Conservation (phyloP, 2,113 vertebrate genomes). For the Bambusicola thoracicus region DNA sequence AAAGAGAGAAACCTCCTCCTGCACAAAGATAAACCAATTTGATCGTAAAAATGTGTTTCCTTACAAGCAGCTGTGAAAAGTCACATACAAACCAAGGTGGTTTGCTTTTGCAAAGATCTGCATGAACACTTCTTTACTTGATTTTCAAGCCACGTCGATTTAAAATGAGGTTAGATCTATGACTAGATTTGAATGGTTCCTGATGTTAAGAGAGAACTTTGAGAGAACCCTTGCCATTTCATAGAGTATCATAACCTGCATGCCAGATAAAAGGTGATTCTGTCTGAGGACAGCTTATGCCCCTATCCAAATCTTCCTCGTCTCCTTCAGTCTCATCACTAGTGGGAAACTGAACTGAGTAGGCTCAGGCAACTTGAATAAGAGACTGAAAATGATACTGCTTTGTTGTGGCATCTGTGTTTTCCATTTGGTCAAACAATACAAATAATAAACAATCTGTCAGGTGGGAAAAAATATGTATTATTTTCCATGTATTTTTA, state of each 20-base stretch:
- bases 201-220: not conserved
- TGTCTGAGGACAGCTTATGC: not conserved
- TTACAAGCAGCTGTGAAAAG: constrained; percentile 1
- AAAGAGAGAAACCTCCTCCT: not conserved
- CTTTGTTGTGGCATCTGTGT: not conserved
- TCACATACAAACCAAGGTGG: not conserved
- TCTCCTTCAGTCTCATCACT: not conserved
- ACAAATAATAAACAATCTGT: not conserved
- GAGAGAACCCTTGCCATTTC: not conserved
- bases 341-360: not conserved
- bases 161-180: not conserved
- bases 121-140: not conserved
- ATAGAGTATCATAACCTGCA: not conserved
- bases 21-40: not conserved
- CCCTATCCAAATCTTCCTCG: not conserved
- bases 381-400: rapidly evolving
- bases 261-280: not conserved
- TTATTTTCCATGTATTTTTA: not conserved
- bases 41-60: constrained; percentile 9
- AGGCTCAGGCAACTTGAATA: not conserved
- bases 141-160: not conserved
- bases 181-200: not conserved
- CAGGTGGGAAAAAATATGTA: not conserved
- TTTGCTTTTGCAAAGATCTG: not conserved
- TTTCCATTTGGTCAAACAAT: too few relatives aligned